These are phyloP conservation scores for Syngnathus acus DNA, from an alignment of 2,797 vertebrate genomes.

Conservation along the genomic window DNA sequence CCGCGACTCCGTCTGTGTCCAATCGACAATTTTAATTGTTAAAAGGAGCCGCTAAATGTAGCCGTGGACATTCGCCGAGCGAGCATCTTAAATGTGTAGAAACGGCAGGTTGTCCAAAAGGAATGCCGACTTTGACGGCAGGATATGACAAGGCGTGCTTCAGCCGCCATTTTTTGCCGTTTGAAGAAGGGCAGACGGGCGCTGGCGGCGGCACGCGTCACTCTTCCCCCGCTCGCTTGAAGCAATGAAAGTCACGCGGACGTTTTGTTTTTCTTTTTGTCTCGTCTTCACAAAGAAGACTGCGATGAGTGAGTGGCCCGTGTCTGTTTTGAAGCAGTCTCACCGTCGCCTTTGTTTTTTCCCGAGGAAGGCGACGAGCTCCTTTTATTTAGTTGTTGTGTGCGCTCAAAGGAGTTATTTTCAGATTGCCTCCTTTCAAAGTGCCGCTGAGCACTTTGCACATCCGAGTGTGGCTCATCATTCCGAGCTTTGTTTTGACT, in stretches of 20 bases:
- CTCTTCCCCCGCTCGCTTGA: conserved; percentile 32
- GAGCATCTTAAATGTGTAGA: neutral
- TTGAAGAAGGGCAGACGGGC: conserved; percentile 36
- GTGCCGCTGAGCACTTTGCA: neutral
- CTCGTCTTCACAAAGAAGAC: conserved; percentile 7
- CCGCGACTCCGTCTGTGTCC: neutral
- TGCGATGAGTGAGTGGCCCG: conserved; percentile 23
- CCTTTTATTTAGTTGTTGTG: conserved; percentile 4
- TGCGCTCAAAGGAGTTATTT: conserved; percentile 6
- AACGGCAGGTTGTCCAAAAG: conserved; percentile 35
- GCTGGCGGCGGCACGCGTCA: conserved; percentile 57
- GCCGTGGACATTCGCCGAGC: too few species aligned
- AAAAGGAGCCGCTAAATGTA: neutral
- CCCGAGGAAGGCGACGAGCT: too few species aligned
- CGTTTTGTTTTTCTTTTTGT: conserved; percentile 8
- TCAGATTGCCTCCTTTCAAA: neutral
- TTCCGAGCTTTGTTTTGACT: neutral
- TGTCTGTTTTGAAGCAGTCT: conserved; percentile 31
- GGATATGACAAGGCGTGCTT: conserved; percentile 35
- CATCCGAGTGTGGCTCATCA: neutral
- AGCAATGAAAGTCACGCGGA: conserved; percentile 9
- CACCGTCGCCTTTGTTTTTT: neutral
- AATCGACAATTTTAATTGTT: neutral
- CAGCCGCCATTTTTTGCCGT: conserved; percentile 26
- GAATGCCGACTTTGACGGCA: conserved; percentile 39